phyloP scores from a whole-genome alignment of 2,113 vertebrate genomes.

The Rhinichthys klamathensis region DNA sequence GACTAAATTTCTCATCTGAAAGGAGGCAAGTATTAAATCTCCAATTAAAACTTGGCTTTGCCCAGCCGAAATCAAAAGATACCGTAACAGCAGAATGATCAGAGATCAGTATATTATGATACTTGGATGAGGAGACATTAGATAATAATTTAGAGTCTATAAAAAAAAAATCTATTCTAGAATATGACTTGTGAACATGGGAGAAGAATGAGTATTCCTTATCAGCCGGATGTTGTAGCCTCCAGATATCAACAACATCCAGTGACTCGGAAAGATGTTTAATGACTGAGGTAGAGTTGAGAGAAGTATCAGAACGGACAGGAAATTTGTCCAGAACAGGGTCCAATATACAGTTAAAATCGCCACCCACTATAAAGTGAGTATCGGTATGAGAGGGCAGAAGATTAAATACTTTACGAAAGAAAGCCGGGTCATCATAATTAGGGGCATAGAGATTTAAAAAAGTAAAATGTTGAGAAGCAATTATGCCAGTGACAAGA shows the following conservation, averaged over 20 bases:
- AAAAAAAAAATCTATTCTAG: background rate
- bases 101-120: background rate
- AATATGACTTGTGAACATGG: background rate
- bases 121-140: background rate
- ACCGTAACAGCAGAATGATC: background rate
- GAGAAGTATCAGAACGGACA: background rate
- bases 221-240: background rate
- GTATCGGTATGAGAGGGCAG: background rate
- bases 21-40: background rate
- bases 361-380: background rate
- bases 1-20: background rate
- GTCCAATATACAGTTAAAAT: background rate
- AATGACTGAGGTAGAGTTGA: background rate
- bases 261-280: background rate
- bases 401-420: background rate
- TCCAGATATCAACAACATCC: background rate
- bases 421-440: background rate
- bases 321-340: background rate
- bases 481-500: background rate
- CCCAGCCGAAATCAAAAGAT: background rate
- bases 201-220: background rate
- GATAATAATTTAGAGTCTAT: background rate
- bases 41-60: slow-evolving; percentile 8
- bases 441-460: background rate
- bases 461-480: background rate